Conservation (phyloP, 2,888 invertebrate genomes). For the Agrochola lychnidis region DNA sequence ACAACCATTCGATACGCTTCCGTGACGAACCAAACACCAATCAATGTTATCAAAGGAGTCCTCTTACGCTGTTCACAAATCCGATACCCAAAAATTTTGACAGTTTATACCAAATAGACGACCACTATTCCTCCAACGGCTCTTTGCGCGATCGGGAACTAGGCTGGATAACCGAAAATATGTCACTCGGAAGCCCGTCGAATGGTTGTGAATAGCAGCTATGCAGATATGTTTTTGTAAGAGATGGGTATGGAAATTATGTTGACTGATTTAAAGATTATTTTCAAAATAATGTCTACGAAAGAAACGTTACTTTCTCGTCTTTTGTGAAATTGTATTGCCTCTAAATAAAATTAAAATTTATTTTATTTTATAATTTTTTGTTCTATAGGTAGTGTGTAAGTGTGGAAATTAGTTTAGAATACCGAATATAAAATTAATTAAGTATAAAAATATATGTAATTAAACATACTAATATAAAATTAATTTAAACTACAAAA, state of each 20-base stretch:
- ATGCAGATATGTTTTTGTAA: not conserved
- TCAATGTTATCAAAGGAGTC: no score
- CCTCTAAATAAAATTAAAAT: no score
- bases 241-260: conserved; percentile 9
- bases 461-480: not conserved
- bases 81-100: no score
- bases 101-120: no score
- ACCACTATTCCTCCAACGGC: no score
- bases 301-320: not conserved
- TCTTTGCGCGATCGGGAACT: not conserved
- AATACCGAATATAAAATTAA: not conserved
- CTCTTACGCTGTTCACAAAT: no score
- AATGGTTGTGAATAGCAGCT: not conserved
- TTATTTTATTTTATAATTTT: no score
- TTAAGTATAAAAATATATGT: not conserved
- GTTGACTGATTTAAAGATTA: not conserved
- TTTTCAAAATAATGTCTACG: not conserved
- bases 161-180: not conserved
- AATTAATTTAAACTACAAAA: not conserved
- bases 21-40: no score
- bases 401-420: not conserved
- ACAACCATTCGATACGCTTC: no score
- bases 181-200: no score
- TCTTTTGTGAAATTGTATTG: not conserved
- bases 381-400: not conserved